phyloP scores from a whole-genome alignment of 35 echinoderm and acorn worm species.

The Lytechinus pictus region DNA sequence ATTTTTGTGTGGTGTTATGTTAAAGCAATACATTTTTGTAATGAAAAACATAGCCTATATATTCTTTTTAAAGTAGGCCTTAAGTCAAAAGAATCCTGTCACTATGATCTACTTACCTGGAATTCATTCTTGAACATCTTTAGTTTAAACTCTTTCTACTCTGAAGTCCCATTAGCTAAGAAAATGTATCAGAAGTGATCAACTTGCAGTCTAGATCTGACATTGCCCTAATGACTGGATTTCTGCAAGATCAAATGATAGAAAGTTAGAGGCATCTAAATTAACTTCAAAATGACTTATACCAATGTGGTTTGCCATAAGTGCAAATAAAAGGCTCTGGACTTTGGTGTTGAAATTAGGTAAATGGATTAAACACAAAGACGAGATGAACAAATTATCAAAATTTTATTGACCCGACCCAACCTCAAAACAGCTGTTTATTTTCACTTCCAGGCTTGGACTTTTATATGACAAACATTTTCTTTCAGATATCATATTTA shows the following conservation, averaged over 20 bases:
- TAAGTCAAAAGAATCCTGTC: too few relatives aligned
- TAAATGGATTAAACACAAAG: too few relatives aligned
- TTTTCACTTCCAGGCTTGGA: too few relatives aligned
- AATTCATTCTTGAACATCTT: conserved; percentile 58
- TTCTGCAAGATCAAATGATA: neutral
- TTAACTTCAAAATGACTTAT: too few relatives aligned
- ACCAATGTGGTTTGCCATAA: too few relatives aligned
- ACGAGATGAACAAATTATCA: too few relatives aligned
- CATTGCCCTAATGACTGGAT: neutral
- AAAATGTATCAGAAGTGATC: neutral
- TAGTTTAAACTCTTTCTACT: neutral
- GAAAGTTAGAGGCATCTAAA: neutral
- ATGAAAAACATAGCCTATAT: neutral
- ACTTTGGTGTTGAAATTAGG: too few relatives aligned
- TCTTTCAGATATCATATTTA: too few relatives aligned
- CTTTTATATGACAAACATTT: too few relatives aligned
- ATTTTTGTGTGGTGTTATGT: neutral
- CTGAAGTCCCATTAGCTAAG: neutral
- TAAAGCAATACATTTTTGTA: neutral
- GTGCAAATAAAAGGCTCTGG: too few relatives aligned
- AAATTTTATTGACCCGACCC: too few relatives aligned
- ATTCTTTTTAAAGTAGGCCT: neutral
- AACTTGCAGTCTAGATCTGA: neutral
- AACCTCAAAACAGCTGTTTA: too few relatives aligned
- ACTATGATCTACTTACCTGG: conserved; percentile 1